Evolutionary conservation across 1,140 invertebrate species (phyloP).

Genomic region (Conopomorpha cramerella): DNA sequence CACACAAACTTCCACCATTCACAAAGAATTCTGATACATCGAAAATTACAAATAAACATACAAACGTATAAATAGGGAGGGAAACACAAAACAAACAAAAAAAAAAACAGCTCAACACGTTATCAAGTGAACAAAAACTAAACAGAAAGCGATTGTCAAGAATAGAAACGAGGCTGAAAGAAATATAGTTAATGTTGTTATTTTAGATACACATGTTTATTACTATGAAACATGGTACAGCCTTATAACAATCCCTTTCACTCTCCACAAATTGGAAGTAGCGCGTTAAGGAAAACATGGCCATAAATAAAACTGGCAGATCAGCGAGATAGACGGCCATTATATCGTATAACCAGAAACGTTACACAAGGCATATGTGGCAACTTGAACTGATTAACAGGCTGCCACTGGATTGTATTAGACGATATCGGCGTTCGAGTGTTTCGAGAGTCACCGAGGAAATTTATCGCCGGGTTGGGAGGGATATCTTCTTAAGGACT

Average conservation of each 20-base stretch:
- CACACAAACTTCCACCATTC: too few species aligned
- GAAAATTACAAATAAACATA: neutral
- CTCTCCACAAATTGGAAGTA: slow-evolving; percentile 57
- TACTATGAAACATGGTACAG: slow-evolving; percentile 56
- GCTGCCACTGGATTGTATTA: slow-evolving; percentile 46
- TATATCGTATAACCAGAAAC: slow-evolving; percentile 51
- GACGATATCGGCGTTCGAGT: slow-evolving; percentile 49
- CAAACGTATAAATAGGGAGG: slow-evolving; percentile 15
- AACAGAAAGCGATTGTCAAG: too few species aligned
- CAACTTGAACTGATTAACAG: slow-evolving; percentile 44
- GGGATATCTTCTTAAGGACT: slow-evolving; percentile 59
- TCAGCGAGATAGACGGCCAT: slow-evolving; percentile 56
- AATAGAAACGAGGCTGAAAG: too few species aligned
- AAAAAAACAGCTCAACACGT: too few species aligned
- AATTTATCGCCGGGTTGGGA: slow-evolving; percentile 52
- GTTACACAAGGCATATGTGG: slow-evolving; percentile 48
- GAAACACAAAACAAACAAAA: slow-evolving; percentile 29
- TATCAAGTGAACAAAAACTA: too few species aligned
- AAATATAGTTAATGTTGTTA: slow-evolving; percentile 51
- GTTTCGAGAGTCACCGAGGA: slow-evolving; percentile 41
- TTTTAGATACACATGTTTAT: slow-evolving; percentile 58
- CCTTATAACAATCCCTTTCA: slow-evolving; percentile 58
- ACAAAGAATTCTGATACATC: neutral
- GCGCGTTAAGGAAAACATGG: slow-evolving; percentile 57
- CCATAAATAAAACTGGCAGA: slow-evolving; percentile 57